phyloP scores from a whole-genome alignment of 2,888 invertebrate genomes.

The Trachelus iudaicus region DNA sequence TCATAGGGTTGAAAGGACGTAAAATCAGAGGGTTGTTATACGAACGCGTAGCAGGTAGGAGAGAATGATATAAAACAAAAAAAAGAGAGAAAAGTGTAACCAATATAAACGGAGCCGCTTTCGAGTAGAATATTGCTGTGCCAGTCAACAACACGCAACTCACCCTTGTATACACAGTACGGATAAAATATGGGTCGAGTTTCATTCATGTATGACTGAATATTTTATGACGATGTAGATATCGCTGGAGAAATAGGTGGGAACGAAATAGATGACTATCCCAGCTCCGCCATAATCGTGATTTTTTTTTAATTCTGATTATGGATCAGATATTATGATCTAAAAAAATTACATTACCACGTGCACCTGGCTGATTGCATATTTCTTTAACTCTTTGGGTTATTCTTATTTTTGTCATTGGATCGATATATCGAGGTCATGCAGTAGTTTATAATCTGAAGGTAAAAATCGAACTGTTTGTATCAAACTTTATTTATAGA shows the following conservation, averaged over 20 bases:
- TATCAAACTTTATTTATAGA: neutral
- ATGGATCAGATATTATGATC: neutral
- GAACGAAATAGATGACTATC: neutral
- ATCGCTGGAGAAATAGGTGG: neutral
- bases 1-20: neutral
- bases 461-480: neutral
- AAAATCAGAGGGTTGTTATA: neutral
- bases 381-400: neutral
- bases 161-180: neutral
- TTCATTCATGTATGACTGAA: slow-evolving; percentile 5
- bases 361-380: neutral
- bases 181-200: neutral
- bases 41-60: neutral
- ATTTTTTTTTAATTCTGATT: neutral
- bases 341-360: neutral
- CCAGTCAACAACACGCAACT: slow-evolving; percentile 1
- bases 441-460: neutral
- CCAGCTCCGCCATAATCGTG: neutral
- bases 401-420: neutral
- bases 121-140: neutral
- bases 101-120: neutral
- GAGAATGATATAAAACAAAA: neutral
- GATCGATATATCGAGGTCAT: neutral
- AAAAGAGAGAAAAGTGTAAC: neutral
- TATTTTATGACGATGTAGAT: neutral